Percentiles rank a stretch among this genome's conserved stretches.
phyloP scores from a whole-genome alignment of 2,797 vertebrate species.

The Odontamblyopus lacepedii region DNA sequence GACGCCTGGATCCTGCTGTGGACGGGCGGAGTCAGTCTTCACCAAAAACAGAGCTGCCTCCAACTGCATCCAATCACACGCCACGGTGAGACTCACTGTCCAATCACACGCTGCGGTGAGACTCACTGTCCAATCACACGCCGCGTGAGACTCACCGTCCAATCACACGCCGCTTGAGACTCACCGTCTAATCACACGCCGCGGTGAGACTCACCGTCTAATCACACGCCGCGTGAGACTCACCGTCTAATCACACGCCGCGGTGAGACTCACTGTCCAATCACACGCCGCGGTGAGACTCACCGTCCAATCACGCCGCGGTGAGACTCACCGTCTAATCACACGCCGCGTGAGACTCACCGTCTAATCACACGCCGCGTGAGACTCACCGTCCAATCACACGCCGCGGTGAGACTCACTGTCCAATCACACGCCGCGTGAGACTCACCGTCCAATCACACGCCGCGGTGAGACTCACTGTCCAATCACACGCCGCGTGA shows the following conservation, averaged over 20 bases:
- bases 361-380: too few species aligned
- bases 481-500: too few species aligned
- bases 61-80: slow-evolving; percentile 1
- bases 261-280: neutral
- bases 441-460: too few species aligned
- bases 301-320: neutral
- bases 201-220: neutral
- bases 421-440: too few species aligned
- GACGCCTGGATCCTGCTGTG: slow-evolving; percentile 73
- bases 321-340: neutral
- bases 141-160: neutral
- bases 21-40: slow-evolving; percentile 62
- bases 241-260: neutral
- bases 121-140: neutral
- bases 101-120: neutral
- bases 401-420: too few species aligned
- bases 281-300: neutral
- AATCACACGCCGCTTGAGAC: neutral
- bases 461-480: too few species aligned
- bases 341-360: neutral
- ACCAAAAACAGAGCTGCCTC: slow-evolving; percentile 22
- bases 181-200: neutral
- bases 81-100: neutral
- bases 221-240: neutral
- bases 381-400: too few species aligned